Percentiles rank a stretch among this genome's conserved stretches.
Conservation (phyloP, 2,888 invertebrate genomes). For the Pseudococcus longispinus region DNA sequence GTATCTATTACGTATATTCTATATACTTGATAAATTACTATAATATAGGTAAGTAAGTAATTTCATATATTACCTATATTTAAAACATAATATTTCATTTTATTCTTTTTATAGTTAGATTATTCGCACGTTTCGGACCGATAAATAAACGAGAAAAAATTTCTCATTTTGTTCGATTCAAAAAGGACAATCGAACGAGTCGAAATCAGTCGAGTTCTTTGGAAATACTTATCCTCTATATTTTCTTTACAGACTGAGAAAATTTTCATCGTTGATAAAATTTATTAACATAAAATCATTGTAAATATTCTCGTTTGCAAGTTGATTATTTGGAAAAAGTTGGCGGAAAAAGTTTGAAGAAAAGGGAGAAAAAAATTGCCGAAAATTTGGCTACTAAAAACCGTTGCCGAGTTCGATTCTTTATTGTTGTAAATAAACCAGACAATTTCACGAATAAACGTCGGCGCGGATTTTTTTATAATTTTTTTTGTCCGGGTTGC, state of each 20-base stretch:
- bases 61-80: neutral
- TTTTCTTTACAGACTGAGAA: neutral
- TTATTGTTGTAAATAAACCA: conserved; percentile 8
- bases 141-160: neutral
- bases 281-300: neutral
- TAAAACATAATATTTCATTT: neutral
- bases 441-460: conserved; percentile 7
- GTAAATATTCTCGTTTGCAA: neutral
- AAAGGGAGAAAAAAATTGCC: neutral
- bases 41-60: neutral
- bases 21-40: neutral
- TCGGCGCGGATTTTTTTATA: neutral
- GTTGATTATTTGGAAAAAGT: conserved; percentile 1
- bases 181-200: neutral
- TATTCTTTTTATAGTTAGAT: neutral
- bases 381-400: conserved; percentile 19
- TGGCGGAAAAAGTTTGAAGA: neutral
- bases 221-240: neutral
- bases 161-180: neutral
- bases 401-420: conserved; percentile 17
- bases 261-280: neutral
- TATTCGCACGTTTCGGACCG: neutral
- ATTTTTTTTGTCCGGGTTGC: neutral
- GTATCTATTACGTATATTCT: no score
- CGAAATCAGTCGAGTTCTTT: neutral